Conservation (phyloP, 2,113 vertebrate genomes). For the Diadophis punctatus region DNA sequence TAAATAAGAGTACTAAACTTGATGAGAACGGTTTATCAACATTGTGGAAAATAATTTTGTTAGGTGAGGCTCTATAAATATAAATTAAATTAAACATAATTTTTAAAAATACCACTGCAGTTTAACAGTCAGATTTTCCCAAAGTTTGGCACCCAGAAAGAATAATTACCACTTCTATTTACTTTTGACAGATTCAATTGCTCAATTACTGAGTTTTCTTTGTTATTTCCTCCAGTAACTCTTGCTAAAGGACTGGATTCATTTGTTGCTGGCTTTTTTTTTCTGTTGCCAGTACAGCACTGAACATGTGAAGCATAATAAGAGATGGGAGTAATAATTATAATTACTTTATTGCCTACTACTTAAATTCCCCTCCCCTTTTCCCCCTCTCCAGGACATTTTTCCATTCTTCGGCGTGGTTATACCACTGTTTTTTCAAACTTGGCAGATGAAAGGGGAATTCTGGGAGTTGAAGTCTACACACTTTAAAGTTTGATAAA, state of each 20-base stretch:
- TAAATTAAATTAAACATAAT: constrained; percentile 16
- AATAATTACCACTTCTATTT: constrained; percentile 36
- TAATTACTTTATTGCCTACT: constrained; percentile 38
- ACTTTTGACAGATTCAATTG: constrained; percentile 44
- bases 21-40: neutral
- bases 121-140: constrained; percentile 27
- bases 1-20: neutral
- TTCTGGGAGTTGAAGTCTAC: neutral
- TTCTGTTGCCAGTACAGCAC: constrained; percentile 23
- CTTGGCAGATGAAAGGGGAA: neutral
- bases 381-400: constrained; percentile 39
- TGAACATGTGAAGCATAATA: constrained; percentile 42
- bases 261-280: constrained; percentile 51
- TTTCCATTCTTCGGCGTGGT: constrained; percentile 46
- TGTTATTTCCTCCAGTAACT: constrained; percentile 17
- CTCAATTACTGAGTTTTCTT: constrained; percentile 50
- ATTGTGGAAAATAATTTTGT: neutral
- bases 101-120: constrained; percentile 32
- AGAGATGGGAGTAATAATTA: constrained; percentile 49
- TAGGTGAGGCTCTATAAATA: constrained; percentile 5
- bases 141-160: constrained; percentile 17
- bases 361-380: neutral
- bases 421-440: constrained; percentile 5
- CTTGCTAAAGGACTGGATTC: constrained; percentile 58
- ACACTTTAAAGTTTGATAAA: neutral